A percentile compares a stretch with the other conserved stretches of the same genome.
These are phyloP conservation scores for Eupithecia centaureata DNA, from an alignment of 2,888 invertebrate species.

Conservation along the genomic window DNA sequence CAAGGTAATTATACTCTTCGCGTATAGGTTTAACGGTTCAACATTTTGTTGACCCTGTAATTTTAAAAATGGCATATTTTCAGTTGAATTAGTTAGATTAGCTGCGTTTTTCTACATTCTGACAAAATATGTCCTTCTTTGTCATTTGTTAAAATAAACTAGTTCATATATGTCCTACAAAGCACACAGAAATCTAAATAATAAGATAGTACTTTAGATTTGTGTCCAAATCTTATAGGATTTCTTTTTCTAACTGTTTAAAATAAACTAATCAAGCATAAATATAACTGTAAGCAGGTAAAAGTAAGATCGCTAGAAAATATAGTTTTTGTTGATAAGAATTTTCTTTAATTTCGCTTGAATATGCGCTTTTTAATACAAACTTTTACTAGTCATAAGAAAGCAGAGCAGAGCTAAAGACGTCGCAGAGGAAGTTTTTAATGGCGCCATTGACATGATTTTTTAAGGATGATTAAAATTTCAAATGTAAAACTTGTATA, in stretches of 20 bases:
- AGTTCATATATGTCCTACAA: too few species aligned
- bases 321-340: neutral
- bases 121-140: neutral
- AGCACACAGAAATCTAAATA: too few species aligned
- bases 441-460: neutral
- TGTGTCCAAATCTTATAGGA: too few species aligned
- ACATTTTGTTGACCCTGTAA: constrained; percentile 14
- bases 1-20: constrained; percentile 9
- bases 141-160: neutral
- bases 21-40: constrained; percentile 10
- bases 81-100: neutral
- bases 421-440: neutral
- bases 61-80: neutral
- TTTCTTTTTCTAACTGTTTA: too few species aligned
- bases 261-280: too few species aligned
- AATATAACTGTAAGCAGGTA: too few species aligned
- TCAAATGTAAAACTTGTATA: neutral
- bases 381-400: neutral
- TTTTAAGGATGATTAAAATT: neutral
- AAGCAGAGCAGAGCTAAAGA: neutral
- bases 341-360: neutral
- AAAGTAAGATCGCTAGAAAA: neutral
- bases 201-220: too few species aligned
- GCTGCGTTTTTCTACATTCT: neutral
- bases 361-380: neutral